Evolutionary conservation across 2,113 vertebrate species (phyloP).

Genomic region (Girardinichthys multiradiatus): DNA sequence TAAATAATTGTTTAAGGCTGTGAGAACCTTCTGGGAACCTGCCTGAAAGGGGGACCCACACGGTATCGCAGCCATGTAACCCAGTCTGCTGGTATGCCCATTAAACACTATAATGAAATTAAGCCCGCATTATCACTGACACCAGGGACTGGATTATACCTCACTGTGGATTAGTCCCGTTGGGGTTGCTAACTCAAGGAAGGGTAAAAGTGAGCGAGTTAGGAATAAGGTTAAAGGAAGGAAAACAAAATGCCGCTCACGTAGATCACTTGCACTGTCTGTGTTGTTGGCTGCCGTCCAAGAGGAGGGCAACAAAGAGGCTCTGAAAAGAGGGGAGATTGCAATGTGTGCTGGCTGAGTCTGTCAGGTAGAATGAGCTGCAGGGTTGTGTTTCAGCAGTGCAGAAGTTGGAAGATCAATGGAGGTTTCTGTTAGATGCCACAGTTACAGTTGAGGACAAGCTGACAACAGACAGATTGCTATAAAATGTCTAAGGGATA

Average conservation of each 20-base stretch:
- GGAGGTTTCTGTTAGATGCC: constrained; percentile 40
- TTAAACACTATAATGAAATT: constrained; percentile 74
- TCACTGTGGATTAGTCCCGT: constrained; percentile 51
- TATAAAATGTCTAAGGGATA: neutral
- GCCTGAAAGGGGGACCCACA: constrained; percentile 33
- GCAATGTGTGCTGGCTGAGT: constrained; percentile 44
- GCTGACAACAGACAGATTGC: constrained; percentile 16
- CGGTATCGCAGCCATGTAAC: constrained; percentile 36
- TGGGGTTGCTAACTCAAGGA: constrained; percentile 40
- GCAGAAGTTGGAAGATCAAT: constrained; percentile 43
- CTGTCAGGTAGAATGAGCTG: constrained; percentile 60
- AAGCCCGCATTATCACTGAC: constrained; percentile 61
- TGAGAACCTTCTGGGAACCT: constrained; percentile 36
- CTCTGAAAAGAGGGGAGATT: constrained; percentile 27
- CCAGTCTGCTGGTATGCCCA: constrained; percentile 58
- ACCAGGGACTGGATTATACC: constrained; percentile 62
- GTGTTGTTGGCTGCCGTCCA: constrained; percentile 56
- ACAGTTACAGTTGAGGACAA: constrained; percentile 28
- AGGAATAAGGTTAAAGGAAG: constrained; percentile 43
- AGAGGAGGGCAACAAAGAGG: constrained; percentile 59
- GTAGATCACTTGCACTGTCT: constrained; percentile 49
- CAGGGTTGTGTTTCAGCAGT: constrained; percentile 38
- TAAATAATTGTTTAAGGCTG: constrained; percentile 30
- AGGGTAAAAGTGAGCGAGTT: constrained; percentile 18
- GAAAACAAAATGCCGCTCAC: constrained; percentile 47